Conservation (phyloP, 1,140 invertebrate genomes). For the Odontomachus brunneus region DNA sequence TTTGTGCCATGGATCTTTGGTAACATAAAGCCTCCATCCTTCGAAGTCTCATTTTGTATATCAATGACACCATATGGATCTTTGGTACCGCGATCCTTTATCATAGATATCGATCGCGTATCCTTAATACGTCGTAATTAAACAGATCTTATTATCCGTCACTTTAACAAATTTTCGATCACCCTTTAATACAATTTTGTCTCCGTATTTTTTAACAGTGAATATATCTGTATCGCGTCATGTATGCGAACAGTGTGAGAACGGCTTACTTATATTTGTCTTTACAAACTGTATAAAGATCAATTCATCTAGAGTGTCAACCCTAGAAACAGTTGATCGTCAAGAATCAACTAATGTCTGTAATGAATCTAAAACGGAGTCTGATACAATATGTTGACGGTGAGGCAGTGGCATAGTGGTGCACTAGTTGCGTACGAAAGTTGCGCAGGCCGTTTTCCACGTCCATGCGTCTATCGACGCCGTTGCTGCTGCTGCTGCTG, state of each 20-base stretch:
- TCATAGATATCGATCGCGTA: background rate
- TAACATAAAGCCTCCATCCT: background rate
- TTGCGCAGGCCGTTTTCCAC: slow-evolving; percentile 75
- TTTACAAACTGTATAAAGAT: slow-evolving; percentile 41
- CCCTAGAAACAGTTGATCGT: slow-evolving; percentile 14
- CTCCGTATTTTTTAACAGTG: background rate
- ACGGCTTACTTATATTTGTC: slow-evolving; percentile 1
- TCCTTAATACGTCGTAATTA: background rate
- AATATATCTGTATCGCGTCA: background rate
- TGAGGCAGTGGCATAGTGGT: slow-evolving; percentile 84
- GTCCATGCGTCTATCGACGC: slow-evolving; percentile 41
- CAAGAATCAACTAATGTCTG: slow-evolving; percentile 41
- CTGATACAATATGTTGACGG: slow-evolving; percentile 59
- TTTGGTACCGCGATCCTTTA: background rate
- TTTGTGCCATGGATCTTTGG: background rate
- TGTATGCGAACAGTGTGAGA: slow-evolving; percentile 7
- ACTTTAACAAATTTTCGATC: background rate
- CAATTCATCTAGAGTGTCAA: slow-evolving; percentile 15
- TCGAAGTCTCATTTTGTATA: background rate
- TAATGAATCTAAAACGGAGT: slow-evolving; percentile 46
- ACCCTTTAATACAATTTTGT: background rate
- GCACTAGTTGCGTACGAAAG: slow-evolving; percentile 85
- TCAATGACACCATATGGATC: background rate
- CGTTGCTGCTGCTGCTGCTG: slow-evolving; percentile 18
- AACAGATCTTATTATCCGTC: slow-evolving; percentile 1